These are phyloP conservation scores for Acholoe squamosa DNA, from an alignment of 2,888 invertebrate species.

Conservation along the genomic window DNA sequence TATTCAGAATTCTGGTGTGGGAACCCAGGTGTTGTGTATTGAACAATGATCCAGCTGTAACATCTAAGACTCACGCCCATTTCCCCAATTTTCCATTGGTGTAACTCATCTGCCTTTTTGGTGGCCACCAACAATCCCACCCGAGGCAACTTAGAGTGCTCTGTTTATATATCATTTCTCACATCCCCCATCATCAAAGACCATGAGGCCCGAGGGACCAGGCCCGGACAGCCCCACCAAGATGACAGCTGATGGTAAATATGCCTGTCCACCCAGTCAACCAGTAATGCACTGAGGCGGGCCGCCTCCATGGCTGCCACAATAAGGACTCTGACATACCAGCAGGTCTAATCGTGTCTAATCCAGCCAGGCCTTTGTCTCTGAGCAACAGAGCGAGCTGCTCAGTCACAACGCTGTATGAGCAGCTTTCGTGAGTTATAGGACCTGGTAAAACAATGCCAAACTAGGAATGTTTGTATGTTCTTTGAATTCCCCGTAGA, in stretches of 20 bases:
- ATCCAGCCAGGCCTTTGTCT: background rate
- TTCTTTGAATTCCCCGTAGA: too few species aligned
- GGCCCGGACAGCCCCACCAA: background rate
- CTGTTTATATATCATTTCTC: background rate
- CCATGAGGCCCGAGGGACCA: background rate
- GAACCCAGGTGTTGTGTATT: background rate
- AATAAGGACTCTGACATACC: background rate
- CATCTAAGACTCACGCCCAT: slow-evolving; percentile 5
- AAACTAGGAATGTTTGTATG: too few species aligned
- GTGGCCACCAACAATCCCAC: background rate
- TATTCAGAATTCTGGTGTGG: background rate
- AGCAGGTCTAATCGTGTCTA: background rate
- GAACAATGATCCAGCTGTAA: slow-evolving; percentile 24
- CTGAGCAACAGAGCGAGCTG: background rate
- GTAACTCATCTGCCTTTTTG: slow-evolving; percentile 23
- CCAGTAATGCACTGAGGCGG: background rate
- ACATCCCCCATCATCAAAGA: background rate
- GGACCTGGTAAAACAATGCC: too few species aligned
- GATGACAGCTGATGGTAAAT: background rate
- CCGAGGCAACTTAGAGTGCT: background rate
- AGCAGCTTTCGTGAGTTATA: too few species aligned
- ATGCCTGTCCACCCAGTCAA: slow-evolving; percentile 19
- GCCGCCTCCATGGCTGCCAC: background rate
- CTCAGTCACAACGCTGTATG: too few species aligned
- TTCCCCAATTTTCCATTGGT: slow-evolving; percentile 16